Conservation (phyloP, 2,888 invertebrate genomes). For the Aleiodes leptofemur region DNA sequence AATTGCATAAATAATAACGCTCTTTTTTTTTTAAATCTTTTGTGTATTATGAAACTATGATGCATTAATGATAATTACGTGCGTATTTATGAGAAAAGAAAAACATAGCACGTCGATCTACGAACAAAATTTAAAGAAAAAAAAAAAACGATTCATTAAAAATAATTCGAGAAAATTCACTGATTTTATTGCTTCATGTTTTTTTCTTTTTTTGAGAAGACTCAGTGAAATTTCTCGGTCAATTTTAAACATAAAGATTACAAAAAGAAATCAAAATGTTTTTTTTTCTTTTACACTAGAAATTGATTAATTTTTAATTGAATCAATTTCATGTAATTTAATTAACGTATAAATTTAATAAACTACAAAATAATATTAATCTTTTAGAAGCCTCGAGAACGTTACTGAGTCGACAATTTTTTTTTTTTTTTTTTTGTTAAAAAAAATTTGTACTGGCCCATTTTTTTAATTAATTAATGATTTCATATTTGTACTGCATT, state of each 20-base stretch:
- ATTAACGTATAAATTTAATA: constrained; percentile 30
- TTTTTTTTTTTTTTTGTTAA: neutral
- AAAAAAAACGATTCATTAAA: constrained; percentile 50
- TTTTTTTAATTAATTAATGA: constrained; percentile 28
- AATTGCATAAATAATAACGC: constrained; percentile 5
- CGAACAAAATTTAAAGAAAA: constrained; percentile 57
- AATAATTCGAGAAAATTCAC: constrained; percentile 53
- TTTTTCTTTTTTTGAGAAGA: constrained; percentile 26
- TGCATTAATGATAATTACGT: neutral
- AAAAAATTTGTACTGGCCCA: constrained; percentile 47
- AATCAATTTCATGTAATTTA: constrained; percentile 36
- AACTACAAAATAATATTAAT: constrained; percentile 24
- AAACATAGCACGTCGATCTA: constrained; percentile 63
- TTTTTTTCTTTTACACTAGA: no score
- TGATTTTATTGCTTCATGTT: constrained; percentile 2
- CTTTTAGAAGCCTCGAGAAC: constrained; percentile 38
- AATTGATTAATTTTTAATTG: neutral
- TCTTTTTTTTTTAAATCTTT: no score
- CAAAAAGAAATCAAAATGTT: no score
- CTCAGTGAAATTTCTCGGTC: constrained; percentile 47
- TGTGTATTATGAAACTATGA: constrained; percentile 29
- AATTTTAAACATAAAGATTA: neutral
- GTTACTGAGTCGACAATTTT: constrained; percentile 37
- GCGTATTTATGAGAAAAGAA: constrained; percentile 34
- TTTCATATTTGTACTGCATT: constrained; percentile 47